Conservation (phyloP, 2,113 vertebrate species). For the Etheostoma spectabile region DNA sequence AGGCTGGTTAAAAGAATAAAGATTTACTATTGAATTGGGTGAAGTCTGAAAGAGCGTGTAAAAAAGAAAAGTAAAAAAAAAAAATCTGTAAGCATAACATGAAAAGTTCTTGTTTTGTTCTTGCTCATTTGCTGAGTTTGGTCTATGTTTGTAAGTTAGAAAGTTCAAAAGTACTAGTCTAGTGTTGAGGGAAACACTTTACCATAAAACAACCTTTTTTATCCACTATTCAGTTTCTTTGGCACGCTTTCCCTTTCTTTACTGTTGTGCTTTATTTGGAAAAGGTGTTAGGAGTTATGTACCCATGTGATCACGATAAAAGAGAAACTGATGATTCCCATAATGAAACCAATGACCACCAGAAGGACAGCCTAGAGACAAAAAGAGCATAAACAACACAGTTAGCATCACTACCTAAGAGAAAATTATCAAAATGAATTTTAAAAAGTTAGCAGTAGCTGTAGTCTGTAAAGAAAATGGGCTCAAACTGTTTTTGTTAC, state of each 20-base stretch:
- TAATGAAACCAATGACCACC: conserved; percentile 88
- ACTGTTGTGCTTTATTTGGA: neutral
- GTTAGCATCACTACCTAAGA: neutral
- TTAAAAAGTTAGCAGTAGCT: neutral
- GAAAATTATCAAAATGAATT: neutral
- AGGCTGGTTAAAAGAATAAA: neutral
- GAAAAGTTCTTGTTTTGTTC: neutral
- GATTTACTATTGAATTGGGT: neutral
- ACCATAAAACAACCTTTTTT: conserved; percentile 23
- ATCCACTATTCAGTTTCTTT: conserved; percentile 30
- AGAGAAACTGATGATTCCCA: conserved; percentile 89
- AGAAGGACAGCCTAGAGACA: conserved; percentile 86
- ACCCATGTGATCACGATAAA: conserved; percentile 88
- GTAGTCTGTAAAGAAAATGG: neutral
- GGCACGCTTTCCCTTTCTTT: conserved; percentile 34
- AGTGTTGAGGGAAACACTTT: conserved; percentile 1
- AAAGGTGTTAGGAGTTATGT: conserved; percentile 71
- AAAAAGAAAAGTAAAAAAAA: neutral
- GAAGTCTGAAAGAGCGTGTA: neutral
- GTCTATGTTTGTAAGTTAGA: neutral
- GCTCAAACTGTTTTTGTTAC: neutral
- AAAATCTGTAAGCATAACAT: neutral
- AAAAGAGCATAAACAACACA: conserved; percentile 44
- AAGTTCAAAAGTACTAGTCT: neutral
- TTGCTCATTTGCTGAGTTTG: neutral